These are phyloP conservation scores for Drosophila cognata DNA, from an alignment of 2,888 invertebrate species.

Conservation along the genomic window DNA sequence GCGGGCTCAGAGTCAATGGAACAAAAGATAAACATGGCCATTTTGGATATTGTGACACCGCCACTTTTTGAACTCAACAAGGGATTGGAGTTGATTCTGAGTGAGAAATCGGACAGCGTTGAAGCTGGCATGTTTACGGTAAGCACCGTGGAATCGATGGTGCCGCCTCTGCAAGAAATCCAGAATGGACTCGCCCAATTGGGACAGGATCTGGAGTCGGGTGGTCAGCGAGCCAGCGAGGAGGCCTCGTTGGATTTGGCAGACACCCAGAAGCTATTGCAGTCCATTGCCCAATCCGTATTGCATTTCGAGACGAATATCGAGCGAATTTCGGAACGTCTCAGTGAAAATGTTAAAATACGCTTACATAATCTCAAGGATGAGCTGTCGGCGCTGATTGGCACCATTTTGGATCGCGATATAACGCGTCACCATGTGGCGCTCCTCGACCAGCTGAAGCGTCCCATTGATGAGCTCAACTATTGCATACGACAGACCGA, in stretches of 20 bases:
- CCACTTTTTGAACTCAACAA: slow-evolving; percentile 88
- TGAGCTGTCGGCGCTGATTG: slow-evolving; percentile 86
- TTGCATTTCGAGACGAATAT: slow-evolving; percentile 85
- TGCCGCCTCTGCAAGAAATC: slow-evolving; percentile 87
- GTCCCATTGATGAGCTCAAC: slow-evolving; percentile 86
- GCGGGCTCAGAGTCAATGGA: slow-evolving; percentile 80
- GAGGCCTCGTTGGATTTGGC: slow-evolving; percentile 82
- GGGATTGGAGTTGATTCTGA: slow-evolving; percentile 86
- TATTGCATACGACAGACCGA: slow-evolving; percentile 85
- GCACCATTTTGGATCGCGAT: slow-evolving; percentile 86
- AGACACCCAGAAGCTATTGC: slow-evolving; percentile 84
- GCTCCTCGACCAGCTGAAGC: slow-evolving; percentile 86
- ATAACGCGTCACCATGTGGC: slow-evolving; percentile 84
- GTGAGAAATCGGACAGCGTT: slow-evolving; percentile 76
- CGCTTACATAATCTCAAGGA: slow-evolving; percentile 85
- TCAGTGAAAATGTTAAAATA: slow-evolving; percentile 74
- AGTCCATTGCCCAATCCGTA: slow-evolving; percentile 84
- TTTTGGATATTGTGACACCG: slow-evolving; percentile 88
- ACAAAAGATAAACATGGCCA: slow-evolving; percentile 86
- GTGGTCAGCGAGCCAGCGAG: slow-evolving; percentile 75
- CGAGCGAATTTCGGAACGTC: slow-evolving; percentile 73
- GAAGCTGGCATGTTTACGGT: slow-evolving; percentile 85
- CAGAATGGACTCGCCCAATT: slow-evolving; percentile 86
- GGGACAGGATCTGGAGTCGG: slow-evolving; percentile 85
- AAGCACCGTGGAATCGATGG: slow-evolving; percentile 85